Base-by-base conservation (phyloP, 2,113 vertebrate genomes). In the Pteropus alecto region DNA sequence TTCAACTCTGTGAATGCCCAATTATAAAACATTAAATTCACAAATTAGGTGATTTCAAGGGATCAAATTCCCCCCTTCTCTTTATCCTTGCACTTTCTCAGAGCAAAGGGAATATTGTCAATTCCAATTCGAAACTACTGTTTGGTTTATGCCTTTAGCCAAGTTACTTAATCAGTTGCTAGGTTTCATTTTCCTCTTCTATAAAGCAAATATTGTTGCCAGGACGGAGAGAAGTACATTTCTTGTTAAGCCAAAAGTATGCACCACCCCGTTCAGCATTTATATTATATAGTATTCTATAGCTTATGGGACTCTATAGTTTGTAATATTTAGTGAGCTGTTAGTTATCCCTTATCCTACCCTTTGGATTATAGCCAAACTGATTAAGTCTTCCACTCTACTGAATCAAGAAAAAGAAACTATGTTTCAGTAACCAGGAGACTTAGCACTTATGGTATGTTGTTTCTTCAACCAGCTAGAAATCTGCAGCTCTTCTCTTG, bases 181-280 rank as follows among this genome's bases (percentile, higher is more conserved):
- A 95, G 94, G 91, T 87, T 97, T 97, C 68, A 56, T 35, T 95
- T 96, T 94, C 48, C 81, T 96, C 58, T 74, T 56, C 43, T 63
- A 78, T 15, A 86, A 90, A 77, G 63, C 33, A 95, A 94, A 87
- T 70, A 88, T 6, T 78, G 91, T 78, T 94, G 60, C 68, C 83
- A 90, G 30, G 87, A 46, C 15, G 92, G 33, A 93, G 85, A 97
- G 24, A 78, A 68, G 30, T n/a, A 16, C 15, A 41, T 30, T 70
- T 95, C 38, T 84, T 51, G 46, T 95, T 90, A 61, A 78, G 30
- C 71, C 67, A 15, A 73, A 85, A 79, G 51, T 4, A 68, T 22
- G 63, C 24, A n/a, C 30, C 63, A 92, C 1, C 21, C 30, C 35
- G 46, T 2, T 56, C n/a, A 28, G 56, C 51, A 68, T 65, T 79